Evolutionary conservation across 2,113 vertebrate genomes (phyloP), one percentile per base, ranked within the genome.

Genomic region (Laterallus jamaicensis): DNA sequence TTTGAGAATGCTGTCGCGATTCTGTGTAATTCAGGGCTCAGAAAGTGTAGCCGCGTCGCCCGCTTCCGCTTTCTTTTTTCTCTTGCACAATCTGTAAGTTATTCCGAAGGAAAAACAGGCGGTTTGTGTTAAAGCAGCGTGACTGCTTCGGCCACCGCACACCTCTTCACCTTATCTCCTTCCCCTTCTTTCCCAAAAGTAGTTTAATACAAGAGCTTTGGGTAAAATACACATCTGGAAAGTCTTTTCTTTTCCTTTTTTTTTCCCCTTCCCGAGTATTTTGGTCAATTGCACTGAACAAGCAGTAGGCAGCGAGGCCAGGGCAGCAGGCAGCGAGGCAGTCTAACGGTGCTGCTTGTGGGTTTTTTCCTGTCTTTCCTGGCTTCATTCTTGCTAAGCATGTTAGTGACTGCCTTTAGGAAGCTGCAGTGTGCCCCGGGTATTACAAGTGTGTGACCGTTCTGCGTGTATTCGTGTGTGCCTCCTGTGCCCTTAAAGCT

Each of bases 41-140:
- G 37, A 83, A 55, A 47, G 69, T 13, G 63, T 35, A 49, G 19
- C 28, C 21, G 19, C 7, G 7, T 10, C 35, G 31, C 3, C 81
- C 32, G 0, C 82, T 95, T 86, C 95, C 90, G 75, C 71, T 24
- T 62, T 39, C 29, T 17, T 66, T 70, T 29, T 71, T 29, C 35
- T 44, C 40, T 15, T 25, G 31, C 67, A 58, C 28, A n/a, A 35
- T 54, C 9, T 18, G 14, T 15, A 2, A 40, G 7, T 44, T 54
- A 2, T 40, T 86, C 67, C 42, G 28, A 16, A 75, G 35, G n/a
- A 28, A 84, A 37, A 62, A 10, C 0, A 0, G 18, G 12, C 5
- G 5, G 25, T 82, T 68, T 1, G 6, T 18, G 2, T 62, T 60
- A 12, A 42, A 64, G 13, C 3, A 9, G 18, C 14, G 0, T 21